Base-by-base conservation (phyloP, 2,888 invertebrate genomes). In the Cataglyphis rosenhaueri region DNA sequence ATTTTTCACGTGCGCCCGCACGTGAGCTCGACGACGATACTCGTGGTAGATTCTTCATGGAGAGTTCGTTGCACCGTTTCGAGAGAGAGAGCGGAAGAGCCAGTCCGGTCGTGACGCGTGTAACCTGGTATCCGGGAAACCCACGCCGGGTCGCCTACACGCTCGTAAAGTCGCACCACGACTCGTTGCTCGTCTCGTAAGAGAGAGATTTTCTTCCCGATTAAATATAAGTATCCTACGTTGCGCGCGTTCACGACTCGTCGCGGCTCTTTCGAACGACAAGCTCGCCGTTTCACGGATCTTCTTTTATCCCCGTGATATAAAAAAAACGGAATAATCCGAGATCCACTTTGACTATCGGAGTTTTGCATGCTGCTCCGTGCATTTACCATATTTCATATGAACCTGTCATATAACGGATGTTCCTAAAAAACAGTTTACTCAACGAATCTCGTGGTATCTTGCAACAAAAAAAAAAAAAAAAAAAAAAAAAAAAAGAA, bases 21-120 rank as follows among this genome's bases (percentile, higher is more conserved):
- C 66, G 21, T 21, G 55, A 61, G 57, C 62, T 41, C 74, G n/a
- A 62, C 78, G 62, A 68, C 12, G 6, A 41, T 55, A 62, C 71
- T 64, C 82, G 78, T 85, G 65, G 76, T 59, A 79, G 83, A 66
- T 65, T 59, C 74, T 86, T 65, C 32, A 79, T 74, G 82, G 29
- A 65, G 76, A 85, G 85, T 86, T 86, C 75, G 83, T 88, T 88
- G 88, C 88, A 88, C 88, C 83, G 75, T 81, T 81, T 79, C 81
- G 59, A 84, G 82, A 85, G 74, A 73, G 76, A 82, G 66, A 81
- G 55, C 55, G 76, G 32, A 82, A 82, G 76, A 65, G 25, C 68
- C 73, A 73, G 66, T 65, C 61, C 73, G 32, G n/a, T 79, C 62
- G 75, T 66, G 52, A 55, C 44, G 52, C 70, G 48, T 52, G 25